phyloP scores from a whole-genome alignment of 2,888 invertebrate genomes.

The Lottia scabra region DNA sequence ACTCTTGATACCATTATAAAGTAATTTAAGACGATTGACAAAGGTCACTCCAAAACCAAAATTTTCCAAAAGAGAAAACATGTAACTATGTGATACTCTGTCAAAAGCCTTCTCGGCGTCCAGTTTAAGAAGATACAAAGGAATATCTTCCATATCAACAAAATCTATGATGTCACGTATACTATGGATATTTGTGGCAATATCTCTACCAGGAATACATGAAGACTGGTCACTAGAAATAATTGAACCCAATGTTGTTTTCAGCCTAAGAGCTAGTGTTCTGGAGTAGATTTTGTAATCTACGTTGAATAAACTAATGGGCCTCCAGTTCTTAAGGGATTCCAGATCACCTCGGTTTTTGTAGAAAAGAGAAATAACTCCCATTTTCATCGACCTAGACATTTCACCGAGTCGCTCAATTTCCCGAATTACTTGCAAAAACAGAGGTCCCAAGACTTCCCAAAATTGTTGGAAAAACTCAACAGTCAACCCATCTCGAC shows the following conservation, averaged over 20 bases:
- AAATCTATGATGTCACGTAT: conserved; percentile 34
- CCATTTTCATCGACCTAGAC: conserved; percentile 17
- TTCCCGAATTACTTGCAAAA: conserved; percentile 18
- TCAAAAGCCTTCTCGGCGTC: conserved; percentile 47
- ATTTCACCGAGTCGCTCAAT: conserved; percentile 20
- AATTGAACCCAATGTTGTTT: conserved; percentile 23
- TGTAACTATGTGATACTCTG: conserved; percentile 33
- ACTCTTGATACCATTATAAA: conserved; percentile 33
- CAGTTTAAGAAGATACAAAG: conserved; percentile 31
- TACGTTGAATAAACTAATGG: conserved; percentile 38
- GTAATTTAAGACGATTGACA: conserved; percentile 34
- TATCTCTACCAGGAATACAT: conserved; percentile 32
- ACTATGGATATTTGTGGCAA: conserved; percentile 38
- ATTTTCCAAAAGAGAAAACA: conserved; percentile 28
- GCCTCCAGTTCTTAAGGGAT: conserved; percentile 36
- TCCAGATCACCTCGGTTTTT: conserved; percentile 29
- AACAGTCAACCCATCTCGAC: conserved; percentile 34
- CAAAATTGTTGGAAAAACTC: conserved; percentile 32
- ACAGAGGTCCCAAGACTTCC: conserved; percentile 19
- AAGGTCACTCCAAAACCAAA: conserved; percentile 37
- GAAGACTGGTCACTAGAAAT: conserved; percentile 39
- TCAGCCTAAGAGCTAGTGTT: conserved; percentile 29
- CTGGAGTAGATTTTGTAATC: conserved; percentile 41
- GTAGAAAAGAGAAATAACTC: conserved; percentile 30
- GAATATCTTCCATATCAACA: conserved; percentile 32